These are phyloP conservation scores for Apotomis turbidana DNA, from an alignment of 2,888 invertebrate species.

Conservation along the genomic window DNA sequence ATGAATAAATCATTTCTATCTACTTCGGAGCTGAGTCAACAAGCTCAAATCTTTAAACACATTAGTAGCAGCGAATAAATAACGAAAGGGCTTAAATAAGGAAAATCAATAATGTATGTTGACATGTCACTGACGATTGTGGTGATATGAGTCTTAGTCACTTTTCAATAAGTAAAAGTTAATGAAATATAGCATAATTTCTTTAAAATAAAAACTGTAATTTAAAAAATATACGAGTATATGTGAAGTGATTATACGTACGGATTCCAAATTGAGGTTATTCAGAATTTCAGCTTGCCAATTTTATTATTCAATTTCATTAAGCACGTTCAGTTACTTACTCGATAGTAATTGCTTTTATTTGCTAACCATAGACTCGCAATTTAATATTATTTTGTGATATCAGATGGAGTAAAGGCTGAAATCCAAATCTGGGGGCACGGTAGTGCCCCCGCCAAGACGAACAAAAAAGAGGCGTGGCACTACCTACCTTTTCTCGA, in stretches of 20 bases:
- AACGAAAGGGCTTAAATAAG: neutral
- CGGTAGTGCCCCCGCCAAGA: too few species aligned
- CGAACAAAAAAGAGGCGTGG: too few species aligned
- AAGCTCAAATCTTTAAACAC: constrained; percentile 12
- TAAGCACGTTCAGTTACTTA: neutral
- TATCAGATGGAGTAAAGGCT: neutral
- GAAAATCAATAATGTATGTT: neutral
- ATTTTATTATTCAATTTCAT: neutral
- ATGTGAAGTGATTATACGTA: neutral
- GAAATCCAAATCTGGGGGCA: neutral
- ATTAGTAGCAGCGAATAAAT: constrained; percentile 13
- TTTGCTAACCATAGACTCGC: neutral
- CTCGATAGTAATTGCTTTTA: neutral
- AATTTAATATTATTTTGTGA: neutral
- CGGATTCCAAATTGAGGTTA: neutral
- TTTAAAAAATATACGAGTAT: too few species aligned
- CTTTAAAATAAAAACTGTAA: too few species aligned
- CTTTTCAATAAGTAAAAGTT: too few species aligned
- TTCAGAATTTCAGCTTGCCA: neutral
- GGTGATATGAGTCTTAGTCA: too few species aligned
- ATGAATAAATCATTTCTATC: constrained; percentile 56
- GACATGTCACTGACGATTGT: neutral
- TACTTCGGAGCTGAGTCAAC: constrained; percentile 17
- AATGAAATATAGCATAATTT: too few species aligned
- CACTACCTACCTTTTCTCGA: too few species aligned